Evolutionary conservation across 2,888 invertebrate genomes (phyloP).

Genomic region (Fissipunctia ypsillon): DNA sequence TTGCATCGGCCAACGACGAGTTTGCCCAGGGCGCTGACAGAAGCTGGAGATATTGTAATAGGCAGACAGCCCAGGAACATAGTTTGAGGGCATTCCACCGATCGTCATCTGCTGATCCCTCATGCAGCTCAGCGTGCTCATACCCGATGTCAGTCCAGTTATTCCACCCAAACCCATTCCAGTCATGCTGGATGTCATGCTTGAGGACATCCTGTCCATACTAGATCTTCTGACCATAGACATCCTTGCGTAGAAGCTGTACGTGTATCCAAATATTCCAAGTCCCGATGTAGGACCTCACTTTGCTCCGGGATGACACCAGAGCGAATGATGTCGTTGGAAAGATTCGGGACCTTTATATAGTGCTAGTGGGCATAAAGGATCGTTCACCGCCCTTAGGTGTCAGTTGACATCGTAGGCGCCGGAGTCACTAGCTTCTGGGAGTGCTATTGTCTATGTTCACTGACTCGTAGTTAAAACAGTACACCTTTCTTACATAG

Average conservation of each 20-base stretch:
- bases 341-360: constrained; percentile 76
- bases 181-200: constrained; percentile 89
- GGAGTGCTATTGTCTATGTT: constrained; percentile 79
- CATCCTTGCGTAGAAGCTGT: constrained; percentile 76
- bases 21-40: constrained; percentile 88
- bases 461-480: constrained; percentile 81
- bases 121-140: constrained; percentile 86
- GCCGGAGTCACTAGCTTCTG: constrained; percentile 79
- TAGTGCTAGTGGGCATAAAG: constrained; percentile 71
- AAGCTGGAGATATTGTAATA: constrained; percentile 89
- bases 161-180: constrained; percentile 89
- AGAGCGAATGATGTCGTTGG: constrained; percentile 85
- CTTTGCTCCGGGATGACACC: constrained; percentile 85
- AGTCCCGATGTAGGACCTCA: constrained; percentile 78
- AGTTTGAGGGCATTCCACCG: constrained; percentile 89
- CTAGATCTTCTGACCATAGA: constrained; percentile 86
- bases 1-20: constrained; percentile 88
- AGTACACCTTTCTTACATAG: constrained; percentile 59
- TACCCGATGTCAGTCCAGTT: constrained; percentile 85
- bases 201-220: constrained; percentile 89
- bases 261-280: constrained; percentile 63
- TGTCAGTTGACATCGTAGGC: constrained; percentile 83
- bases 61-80: constrained; percentile 88
- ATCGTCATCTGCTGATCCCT: constrained; percentile 88
- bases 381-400: constrained; percentile 82